These are phyloP conservation scores for Tinea pellionella DNA, from an alignment of 2,888 invertebrate species.

Conservation along the genomic window DNA sequence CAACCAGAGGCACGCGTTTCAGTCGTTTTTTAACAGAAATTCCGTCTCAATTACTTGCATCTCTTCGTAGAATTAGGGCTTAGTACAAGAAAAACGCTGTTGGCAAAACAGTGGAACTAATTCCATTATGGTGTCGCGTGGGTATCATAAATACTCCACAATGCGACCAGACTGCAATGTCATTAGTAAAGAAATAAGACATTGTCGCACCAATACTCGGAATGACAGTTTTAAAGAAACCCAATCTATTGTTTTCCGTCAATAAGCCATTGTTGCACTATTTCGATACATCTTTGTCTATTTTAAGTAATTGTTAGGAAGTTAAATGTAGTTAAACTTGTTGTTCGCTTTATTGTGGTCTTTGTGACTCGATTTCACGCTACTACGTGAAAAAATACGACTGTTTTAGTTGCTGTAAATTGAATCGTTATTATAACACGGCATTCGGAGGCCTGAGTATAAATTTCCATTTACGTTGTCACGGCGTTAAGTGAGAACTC, in stretches of 20 bases:
- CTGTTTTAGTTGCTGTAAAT: slow-evolving; percentile 48
- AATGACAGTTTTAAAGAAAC: slow-evolving; percentile 38
- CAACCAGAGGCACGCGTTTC: slow-evolving; percentile 10
- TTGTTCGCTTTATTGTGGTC: slow-evolving; percentile 29
- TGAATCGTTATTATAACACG: slow-evolving; percentile 34
- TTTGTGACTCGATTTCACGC: slow-evolving; percentile 53
- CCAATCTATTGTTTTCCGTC: slow-evolving; percentile 30
- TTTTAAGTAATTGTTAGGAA: slow-evolving; percentile 62
- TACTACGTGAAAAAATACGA: slow-evolving; percentile 34
- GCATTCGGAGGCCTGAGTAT: too few relatives aligned
- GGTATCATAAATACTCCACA: slow-evolving; percentile 61
- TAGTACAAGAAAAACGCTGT: slow-evolving; percentile 34
- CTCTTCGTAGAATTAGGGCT: slow-evolving; percentile 46
- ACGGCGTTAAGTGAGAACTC: too few relatives aligned
- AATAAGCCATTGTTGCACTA: slow-evolving; percentile 43
- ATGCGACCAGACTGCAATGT: slow-evolving; percentile 48
- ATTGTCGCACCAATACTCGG: slow-evolving; percentile 42
- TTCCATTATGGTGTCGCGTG: slow-evolving; percentile 64
- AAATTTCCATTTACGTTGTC: too few relatives aligned
- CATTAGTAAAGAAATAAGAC: slow-evolving; percentile 48
- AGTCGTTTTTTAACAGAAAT: slow-evolving; percentile 31
- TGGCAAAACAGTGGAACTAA: slow-evolving; percentile 66
- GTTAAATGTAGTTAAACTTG: slow-evolving; percentile 61
- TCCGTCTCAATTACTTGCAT: slow-evolving; percentile 38
- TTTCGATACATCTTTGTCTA: slow-evolving; percentile 39